Percentiles rank a stretch among this genome's conserved stretches.
Conservation (phyloP, 2,113 vertebrate species). For the Coturnix japonica region DNA sequence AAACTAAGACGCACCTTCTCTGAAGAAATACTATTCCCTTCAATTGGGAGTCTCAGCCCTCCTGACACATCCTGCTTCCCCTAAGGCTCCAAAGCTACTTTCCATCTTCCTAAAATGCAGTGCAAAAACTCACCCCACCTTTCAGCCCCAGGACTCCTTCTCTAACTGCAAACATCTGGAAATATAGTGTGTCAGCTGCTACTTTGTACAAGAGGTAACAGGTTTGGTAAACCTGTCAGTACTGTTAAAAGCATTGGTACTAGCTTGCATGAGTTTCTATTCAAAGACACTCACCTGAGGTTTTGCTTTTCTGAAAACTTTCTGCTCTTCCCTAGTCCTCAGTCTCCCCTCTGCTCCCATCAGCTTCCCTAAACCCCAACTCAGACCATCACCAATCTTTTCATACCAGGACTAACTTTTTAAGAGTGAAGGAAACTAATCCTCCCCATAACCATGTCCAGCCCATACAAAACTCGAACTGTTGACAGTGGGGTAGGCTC, state of each 20-base stretch:
- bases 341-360: background rate
- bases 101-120: background rate
- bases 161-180: background rate
- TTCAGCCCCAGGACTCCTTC: background rate
- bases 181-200: background rate
- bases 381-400: background rate
- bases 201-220: background rate
- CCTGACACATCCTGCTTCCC: background rate
- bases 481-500: background rate
- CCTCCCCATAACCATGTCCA: background rate
- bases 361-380: background rate
- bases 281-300: background rate
- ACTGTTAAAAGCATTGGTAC: background rate
- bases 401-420: background rate
- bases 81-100: background rate
- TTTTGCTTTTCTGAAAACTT: background rate
- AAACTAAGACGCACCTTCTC: background rate
- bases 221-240: background rate
- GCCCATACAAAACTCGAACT: rapidly evolving
- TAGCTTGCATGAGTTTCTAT: background rate
- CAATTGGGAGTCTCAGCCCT: background rate
- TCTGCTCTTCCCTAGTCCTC: background rate
- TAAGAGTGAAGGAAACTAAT: background rate
- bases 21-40: background rate
- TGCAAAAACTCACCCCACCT: background rate